Percentiles rank a stretch among this genome's conserved stretches.
These are phyloP conservation scores for Trididemnum miniatum DNA, from an alignment of 23 tunicate genomes.

Conservation along the genomic window DNA sequence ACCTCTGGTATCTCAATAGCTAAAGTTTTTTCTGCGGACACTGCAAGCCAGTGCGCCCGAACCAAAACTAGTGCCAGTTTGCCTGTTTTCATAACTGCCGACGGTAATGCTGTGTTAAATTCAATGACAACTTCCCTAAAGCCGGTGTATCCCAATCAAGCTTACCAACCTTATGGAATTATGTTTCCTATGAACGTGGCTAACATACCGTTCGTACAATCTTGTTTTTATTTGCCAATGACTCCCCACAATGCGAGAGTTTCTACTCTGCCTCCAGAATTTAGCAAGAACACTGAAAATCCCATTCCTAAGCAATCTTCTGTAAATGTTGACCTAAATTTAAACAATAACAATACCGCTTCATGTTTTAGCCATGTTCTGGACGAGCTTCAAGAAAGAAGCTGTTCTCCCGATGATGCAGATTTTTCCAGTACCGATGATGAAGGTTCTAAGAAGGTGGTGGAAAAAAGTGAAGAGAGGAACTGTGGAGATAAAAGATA, in stretches of 20 bases:
- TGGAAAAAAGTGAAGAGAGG: too few species aligned
- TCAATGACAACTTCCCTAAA: too few species aligned
- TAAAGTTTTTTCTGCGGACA: too few species aligned
- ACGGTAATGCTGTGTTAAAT: too few species aligned
- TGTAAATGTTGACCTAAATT: background rate
- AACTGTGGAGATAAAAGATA: too few species aligned
- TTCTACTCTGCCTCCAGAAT: background rate
- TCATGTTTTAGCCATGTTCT: conserved; percentile 17
- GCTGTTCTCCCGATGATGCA: too few species aligned
- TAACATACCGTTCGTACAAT: background rate
- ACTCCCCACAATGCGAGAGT: background rate
- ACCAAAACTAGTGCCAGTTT: too few species aligned
- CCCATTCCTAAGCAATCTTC: background rate
- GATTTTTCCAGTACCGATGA: too few species aligned
- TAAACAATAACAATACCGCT: background rate
- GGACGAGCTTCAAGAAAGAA: conserved; percentile 2
- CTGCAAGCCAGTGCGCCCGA: too few species aligned
- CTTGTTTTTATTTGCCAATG: background rate
- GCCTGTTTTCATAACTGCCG: too few species aligned
- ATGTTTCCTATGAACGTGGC: background rate
- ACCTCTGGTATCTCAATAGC: too few species aligned
- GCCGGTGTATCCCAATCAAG: background rate
- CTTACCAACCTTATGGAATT: background rate
- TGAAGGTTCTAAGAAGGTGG: too few species aligned
- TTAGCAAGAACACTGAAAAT: background rate